Evolutionary conservation across 2,888 invertebrate species (phyloP).

Genomic region (Caprella mutica): DNA sequence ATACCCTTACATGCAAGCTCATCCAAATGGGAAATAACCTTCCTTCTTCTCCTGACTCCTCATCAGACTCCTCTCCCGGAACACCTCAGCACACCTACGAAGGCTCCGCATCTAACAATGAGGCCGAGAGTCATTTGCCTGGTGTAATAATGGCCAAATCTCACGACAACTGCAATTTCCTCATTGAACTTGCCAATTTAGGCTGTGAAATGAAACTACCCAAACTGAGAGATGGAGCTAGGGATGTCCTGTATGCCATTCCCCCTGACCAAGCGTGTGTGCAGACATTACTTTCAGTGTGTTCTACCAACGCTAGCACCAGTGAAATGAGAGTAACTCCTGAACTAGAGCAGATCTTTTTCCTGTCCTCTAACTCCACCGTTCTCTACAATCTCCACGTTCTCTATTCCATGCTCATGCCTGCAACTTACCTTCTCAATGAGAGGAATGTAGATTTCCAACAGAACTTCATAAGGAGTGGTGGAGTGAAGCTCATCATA

Average conservation of each 20-base stretch:
- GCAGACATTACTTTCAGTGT: too few species aligned
- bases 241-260: conserved; percentile 64
- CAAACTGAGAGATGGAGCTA: conserved; percentile 69
- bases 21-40: conserved; percentile 40
- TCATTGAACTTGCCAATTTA: conserved; percentile 68
- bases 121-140: conserved; percentile 78
- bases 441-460: conserved; percentile 58
- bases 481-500: conserved; percentile 56
- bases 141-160: conserved; percentile 77
- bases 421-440: conserved; percentile 67
- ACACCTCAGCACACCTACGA: conserved; percentile 74
- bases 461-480: conserved; percentile 55
- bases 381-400: conserved; percentile 65
- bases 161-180: conserved; percentile 63
- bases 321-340: conserved; percentile 39
- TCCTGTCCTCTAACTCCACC: conserved; percentile 56
- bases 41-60: conserved; percentile 68
- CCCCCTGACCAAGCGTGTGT: conserved; percentile 65
- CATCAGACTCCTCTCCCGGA: conserved; percentile 86
- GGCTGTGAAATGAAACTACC: conserved; percentile 71
- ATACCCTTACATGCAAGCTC: conserved; percentile 64
- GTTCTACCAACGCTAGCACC: too few species aligned
- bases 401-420: conserved; percentile 81
- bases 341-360: conserved; percentile 54
- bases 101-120: conserved; percentile 57